Evolutionary conservation across 1,140 invertebrate species (phyloP).

Genomic region (Meteorus sp.): DNA sequence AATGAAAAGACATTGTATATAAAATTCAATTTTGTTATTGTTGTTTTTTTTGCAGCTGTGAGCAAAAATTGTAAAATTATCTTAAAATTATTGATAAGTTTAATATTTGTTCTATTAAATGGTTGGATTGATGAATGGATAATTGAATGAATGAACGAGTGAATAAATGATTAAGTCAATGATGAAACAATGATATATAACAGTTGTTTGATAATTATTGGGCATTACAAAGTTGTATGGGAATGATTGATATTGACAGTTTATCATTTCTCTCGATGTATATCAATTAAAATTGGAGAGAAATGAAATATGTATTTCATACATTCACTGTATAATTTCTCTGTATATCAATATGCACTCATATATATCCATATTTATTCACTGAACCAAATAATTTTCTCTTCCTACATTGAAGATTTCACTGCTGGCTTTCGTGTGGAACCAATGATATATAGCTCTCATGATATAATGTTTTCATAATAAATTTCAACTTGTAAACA

Average conservation of each 20-base stretch:
- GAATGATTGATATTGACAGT: no score
- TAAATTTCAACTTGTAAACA: neutral
- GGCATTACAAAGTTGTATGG: neutral
- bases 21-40: neutral
- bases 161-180: neutral
- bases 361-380: no score
- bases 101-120: neutral
- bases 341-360: no score
- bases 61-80: neutral
- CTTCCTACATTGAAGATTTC: no score
- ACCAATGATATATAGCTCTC: conserved; percentile 23
- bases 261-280: no score
- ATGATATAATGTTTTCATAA: conserved; percentile 27
- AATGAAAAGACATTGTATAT: conserved; percentile 15
- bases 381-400: no score
- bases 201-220: conserved; percentile 28
- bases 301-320: no score
- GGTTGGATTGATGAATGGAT: neutral
- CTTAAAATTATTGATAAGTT: conserved; percentile 13
- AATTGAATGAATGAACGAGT: conserved; percentile 14
- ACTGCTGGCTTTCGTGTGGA: no score
- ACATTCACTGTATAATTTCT: no score
- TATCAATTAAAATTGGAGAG: no score
- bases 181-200: conserved; percentile 17
- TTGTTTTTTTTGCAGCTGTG: neutral